Conservation (phyloP, 2,797 vertebrate genomes). For the Scyliorhinus canicula region DNA sequence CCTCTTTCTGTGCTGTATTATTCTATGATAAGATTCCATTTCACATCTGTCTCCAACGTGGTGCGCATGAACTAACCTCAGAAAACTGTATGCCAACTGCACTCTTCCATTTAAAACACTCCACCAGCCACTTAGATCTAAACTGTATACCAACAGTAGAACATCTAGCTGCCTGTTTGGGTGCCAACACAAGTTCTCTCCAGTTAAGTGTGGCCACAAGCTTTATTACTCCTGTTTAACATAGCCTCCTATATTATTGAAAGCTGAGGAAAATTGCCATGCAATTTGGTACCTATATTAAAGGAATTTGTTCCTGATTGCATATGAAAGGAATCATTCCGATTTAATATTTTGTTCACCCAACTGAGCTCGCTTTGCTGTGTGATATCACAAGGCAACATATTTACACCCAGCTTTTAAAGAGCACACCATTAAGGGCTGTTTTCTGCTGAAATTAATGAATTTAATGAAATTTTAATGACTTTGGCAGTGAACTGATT, state of each 20-base stretch:
- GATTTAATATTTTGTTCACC: conserved; percentile 1
- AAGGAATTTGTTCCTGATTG: conserved; percentile 15
- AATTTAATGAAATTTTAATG: conserved; percentile 37
- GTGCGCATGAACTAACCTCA: not conserved
- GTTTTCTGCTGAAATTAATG: conserved; percentile 30
- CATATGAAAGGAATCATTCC: not conserved
- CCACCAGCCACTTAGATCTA: not conserved
- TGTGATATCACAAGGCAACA: conserved; percentile 31
- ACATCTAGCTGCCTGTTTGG: not conserved
- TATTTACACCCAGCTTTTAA: conserved; percentile 30
- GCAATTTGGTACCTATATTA: not conserved
- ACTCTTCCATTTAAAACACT: not conserved
- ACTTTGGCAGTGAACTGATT: conserved; percentile 28
- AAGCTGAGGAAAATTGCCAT: not conserved
- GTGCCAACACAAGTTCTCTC: not conserved
- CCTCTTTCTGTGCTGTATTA: not conserved
- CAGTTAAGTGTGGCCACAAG: not conserved
- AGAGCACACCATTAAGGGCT: not conserved
- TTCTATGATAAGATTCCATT: not conserved
- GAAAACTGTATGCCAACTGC: not conserved
- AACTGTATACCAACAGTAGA: not conserved
- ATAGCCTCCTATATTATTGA: not conserved
- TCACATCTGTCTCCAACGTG: not conserved
- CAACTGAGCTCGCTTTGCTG: not conserved
- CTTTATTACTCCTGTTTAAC: not conserved